Percentiles rank a stretch among this genome's conserved stretches.
These are phyloP conservation scores for Paraescarpia echinospica DNA, from an alignment of 1,140 invertebrate genomes.

Conservation along the genomic window DNA sequence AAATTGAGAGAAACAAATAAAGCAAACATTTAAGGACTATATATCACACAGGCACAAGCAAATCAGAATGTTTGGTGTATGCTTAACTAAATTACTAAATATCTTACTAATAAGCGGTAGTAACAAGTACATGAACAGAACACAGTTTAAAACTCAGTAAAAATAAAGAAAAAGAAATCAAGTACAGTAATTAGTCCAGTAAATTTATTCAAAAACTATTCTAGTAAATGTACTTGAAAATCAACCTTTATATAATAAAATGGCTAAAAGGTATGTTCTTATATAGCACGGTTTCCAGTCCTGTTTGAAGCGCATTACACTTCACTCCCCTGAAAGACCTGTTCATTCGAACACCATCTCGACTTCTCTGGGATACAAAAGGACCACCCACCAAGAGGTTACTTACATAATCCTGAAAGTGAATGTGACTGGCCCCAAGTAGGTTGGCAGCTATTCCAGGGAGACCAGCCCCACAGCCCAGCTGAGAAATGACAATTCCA, in stretches of 20 bases:
- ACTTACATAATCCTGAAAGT: conserved; percentile 88
- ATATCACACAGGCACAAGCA: background rate
- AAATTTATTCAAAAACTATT: too few relatives aligned
- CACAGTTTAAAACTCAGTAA: background rate
- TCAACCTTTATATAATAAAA: too few relatives aligned
- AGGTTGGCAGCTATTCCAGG: conserved; percentile 72
- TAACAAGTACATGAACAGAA: background rate
- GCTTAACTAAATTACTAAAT: background rate
- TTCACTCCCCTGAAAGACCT: too few relatives aligned
- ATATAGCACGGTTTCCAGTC: too few relatives aligned
- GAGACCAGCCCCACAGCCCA: conserved; percentile 82
- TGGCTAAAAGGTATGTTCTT: too few relatives aligned
- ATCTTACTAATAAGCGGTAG: background rate
- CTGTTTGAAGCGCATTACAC: too few relatives aligned
- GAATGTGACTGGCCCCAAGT: conserved; percentile 65
- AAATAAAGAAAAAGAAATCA: background rate
- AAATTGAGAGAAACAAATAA: background rate
- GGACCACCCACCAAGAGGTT: background rate
- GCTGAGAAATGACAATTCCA: conserved; percentile 54
- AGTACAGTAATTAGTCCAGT: background rate
- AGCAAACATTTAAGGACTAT: background rate
- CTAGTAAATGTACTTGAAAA: too few relatives aligned
- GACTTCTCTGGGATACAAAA: too few relatives aligned
- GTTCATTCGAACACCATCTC: too few relatives aligned
- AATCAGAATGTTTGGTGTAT: background rate